Evolutionary conservation across 2,113 vertebrate species (phyloP).

Genomic region (Oreochromis niloticus): DNA sequence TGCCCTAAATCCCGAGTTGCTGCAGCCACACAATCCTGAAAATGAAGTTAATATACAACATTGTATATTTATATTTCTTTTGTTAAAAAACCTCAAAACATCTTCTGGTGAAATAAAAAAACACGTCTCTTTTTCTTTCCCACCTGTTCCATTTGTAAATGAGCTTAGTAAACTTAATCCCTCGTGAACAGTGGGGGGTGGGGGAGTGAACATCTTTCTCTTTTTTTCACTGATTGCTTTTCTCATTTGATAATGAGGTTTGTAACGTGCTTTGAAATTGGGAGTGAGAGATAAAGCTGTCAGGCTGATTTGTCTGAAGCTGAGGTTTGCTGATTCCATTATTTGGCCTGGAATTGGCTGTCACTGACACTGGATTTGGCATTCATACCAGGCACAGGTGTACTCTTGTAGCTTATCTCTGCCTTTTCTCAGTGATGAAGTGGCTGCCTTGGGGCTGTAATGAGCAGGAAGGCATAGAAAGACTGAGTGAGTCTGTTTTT

Average conservation of each 20-base stretch:
- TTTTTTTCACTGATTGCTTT: slow-evolving; percentile 21
- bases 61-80: not conserved
- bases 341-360: slow-evolving; percentile 54
- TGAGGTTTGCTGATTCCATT: slow-evolving; percentile 53
- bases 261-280: slow-evolving; percentile 28
- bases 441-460: slow-evolving; percentile 53
- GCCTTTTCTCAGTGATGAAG: slow-evolving; percentile 54
- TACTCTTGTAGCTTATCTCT: slow-evolving; percentile 56
- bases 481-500: slow-evolving; percentile 53
- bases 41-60: not conserved
- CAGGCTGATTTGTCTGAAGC: slow-evolving; percentile 46
- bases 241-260: slow-evolving; percentile 52
- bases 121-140: slow-evolving; percentile 16
- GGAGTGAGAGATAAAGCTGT: slow-evolving; percentile 48
- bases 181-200: not conserved
- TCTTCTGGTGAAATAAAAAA: not conserved
- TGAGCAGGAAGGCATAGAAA: slow-evolving; percentile 51
- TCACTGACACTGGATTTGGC: slow-evolving; percentile 43
- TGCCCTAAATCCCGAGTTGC: not conserved
- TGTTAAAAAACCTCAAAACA: not conserved
- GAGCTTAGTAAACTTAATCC: slow-evolving; percentile 31
- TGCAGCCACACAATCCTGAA: not conserved
- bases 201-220: slow-evolving; percentile 15
- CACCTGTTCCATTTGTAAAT: slow-evolving; percentile 34
- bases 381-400: slow-evolving; percentile 59